Conservation (phyloP, 2,113 vertebrate species). For the Symphodus melops region DNA sequence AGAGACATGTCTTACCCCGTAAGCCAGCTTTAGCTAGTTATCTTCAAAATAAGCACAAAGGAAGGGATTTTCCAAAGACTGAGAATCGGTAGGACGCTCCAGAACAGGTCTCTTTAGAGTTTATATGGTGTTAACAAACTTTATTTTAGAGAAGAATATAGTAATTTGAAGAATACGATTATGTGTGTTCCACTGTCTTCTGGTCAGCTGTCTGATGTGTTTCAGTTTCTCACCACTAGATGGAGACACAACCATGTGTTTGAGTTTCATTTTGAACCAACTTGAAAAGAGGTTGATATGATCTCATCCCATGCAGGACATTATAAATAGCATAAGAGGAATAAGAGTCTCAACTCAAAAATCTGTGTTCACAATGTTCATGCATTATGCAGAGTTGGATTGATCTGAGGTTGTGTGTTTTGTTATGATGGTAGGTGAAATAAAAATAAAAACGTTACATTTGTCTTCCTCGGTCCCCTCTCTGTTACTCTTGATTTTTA, state of each 20-base stretch:
- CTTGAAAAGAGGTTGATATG: slow-evolving; percentile 1
- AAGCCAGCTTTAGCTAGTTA: not conserved
- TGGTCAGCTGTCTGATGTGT: not conserved
- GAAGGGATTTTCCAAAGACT: not conserved
- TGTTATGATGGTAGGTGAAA: not conserved
- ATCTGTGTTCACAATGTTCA: not conserved
- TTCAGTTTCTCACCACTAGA: slow-evolving; percentile 61
- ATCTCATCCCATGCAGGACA: slow-evolving; percentile 11
- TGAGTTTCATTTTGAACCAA: slow-evolving; percentile 15
- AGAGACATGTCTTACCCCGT: too few relatives aligned
- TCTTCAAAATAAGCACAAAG: not conserved
- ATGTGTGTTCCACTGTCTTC: not conserved
- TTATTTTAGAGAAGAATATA: not conserved
- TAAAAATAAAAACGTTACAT: not conserved
- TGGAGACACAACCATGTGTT: slow-evolving; percentile 62
- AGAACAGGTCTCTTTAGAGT: too few relatives aligned
- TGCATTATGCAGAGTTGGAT: not conserved
- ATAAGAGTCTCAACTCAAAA: not conserved
- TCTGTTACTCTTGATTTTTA: not conserved
- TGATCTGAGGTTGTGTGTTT: not conserved
- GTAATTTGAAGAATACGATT: too few relatives aligned
- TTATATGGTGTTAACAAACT: not conserved
- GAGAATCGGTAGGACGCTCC: not conserved
- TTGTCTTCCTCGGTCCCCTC: not conserved
- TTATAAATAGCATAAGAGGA: slow-evolving; percentile 2